Conservation (phyloP, 2,888 invertebrate species). For the Epicampocera succincta region DNA sequence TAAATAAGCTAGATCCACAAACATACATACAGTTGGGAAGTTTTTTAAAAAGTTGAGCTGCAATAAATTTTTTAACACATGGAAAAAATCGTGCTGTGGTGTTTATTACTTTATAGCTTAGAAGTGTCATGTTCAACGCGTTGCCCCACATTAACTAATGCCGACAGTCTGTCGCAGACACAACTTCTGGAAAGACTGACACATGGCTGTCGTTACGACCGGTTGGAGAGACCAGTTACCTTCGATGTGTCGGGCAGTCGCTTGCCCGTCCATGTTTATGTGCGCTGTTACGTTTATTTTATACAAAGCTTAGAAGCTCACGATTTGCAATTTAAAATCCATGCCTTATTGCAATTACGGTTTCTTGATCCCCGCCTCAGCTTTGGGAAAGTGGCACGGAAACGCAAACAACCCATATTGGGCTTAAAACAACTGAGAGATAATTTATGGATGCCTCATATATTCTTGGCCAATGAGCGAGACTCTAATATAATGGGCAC, state of each 20-base stretch:
- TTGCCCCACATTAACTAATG: constrained; percentile 83
- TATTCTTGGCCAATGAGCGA: constrained; percentile 90
- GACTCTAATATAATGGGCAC: constrained; percentile 89
- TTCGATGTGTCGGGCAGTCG: constrained; percentile 80
- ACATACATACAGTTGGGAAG: too few species aligned
- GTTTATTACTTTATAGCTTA: constrained; percentile 29
- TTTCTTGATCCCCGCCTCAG: constrained; percentile 89
- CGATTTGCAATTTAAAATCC: constrained; percentile 92
- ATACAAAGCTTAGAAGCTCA: constrained; percentile 92
- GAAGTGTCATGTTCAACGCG: constrained; percentile 62
- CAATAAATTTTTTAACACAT: background rate
- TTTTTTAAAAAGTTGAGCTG: too few species aligned
- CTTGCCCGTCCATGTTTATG: constrained; percentile 87
- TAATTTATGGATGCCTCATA: constrained; percentile 91
- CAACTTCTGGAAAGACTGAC: constrained; percentile 88
- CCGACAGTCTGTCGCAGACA: constrained; percentile 87
- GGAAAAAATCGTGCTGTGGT: constrained; percentile 2
- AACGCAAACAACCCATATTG: constrained; percentile 85
- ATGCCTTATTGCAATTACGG: constrained; percentile 89
- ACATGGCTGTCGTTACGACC: constrained; percentile 89
- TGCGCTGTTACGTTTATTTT: constrained; percentile 91
- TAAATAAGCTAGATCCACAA: too few species aligned
- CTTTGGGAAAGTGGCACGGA: constrained; percentile 86
- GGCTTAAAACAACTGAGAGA: constrained; percentile 88
- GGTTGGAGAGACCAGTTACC: constrained; percentile 85